Evolutionary conservation across 2,113 vertebrate genomes (phyloP).

Genomic region (Mobula birostris): DNA sequence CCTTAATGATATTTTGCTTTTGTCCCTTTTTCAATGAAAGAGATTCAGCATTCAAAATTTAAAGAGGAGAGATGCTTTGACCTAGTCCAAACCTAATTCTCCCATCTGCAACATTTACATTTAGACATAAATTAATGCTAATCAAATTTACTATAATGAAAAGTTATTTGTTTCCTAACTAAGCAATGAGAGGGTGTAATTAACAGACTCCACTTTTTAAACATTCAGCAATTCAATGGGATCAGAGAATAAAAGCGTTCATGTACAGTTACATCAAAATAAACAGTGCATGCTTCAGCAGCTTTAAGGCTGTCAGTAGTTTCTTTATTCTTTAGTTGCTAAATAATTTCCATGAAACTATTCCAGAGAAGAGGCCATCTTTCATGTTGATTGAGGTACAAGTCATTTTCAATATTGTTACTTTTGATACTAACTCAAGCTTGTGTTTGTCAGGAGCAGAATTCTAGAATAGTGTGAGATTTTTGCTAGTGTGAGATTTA

Average conservation of each 20-base stretch:
- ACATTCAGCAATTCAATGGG: slow-evolving; percentile 74
- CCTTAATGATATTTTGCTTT: slow-evolving; percentile 71
- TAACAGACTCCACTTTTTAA: slow-evolving; percentile 73
- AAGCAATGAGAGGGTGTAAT: slow-evolving; percentile 76
- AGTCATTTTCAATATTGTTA: neutral
- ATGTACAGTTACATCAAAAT: slow-evolving; percentile 68
- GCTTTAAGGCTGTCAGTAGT: neutral
- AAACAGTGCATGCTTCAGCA: slow-evolving; percentile 54
- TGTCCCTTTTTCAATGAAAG: slow-evolving; percentile 60
- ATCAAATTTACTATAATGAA: slow-evolving; percentile 76
- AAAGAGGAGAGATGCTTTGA: slow-evolving; percentile 66
- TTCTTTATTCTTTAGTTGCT: neutral
- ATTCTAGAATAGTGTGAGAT: neutral
- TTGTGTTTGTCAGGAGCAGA: neutral
- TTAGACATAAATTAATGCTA: slow-evolving; percentile 75
- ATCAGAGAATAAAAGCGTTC: slow-evolving; percentile 74
- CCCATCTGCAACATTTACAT: slow-evolving; percentile 74
- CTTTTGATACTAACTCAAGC: neutral
- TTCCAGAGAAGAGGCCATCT: neutral
- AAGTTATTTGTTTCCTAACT: slow-evolving; percentile 75
- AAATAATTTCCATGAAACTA: slow-evolving; percentile 27
- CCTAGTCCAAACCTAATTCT: slow-evolving; percentile 63
- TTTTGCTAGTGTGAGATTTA: neutral
- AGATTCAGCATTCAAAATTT: slow-evolving; percentile 68
- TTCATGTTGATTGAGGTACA: neutral